Evolutionary conservation across 2,113 vertebrate species (phyloP).

Genomic region (Rissa tridactyla): DNA sequence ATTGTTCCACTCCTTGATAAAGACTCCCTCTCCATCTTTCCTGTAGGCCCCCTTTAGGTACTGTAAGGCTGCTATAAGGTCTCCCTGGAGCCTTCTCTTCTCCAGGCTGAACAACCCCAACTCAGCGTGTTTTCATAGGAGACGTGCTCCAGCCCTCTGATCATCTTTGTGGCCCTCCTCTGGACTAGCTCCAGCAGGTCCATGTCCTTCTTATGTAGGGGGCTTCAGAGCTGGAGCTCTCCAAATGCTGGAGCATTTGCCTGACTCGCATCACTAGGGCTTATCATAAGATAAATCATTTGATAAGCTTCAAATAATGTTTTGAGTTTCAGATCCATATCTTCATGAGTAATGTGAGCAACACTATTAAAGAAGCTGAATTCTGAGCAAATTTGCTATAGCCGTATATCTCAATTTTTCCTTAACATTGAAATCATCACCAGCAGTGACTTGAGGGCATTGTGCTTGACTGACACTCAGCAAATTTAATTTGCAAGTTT

Average conservation of each 20-base stretch:
- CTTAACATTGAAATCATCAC: not conserved
- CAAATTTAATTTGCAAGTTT: not conserved
- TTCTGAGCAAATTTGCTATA: not conserved
- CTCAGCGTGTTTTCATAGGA: not conserved
- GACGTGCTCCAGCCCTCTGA: not conserved
- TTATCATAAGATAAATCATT: not conserved
- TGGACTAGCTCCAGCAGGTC: not conserved
- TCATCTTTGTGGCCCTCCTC: not conserved
- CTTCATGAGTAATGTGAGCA: not conserved
- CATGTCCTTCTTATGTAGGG: not conserved
- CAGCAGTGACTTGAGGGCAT: not conserved
- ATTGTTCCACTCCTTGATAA: not conserved
- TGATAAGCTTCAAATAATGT: not conserved
- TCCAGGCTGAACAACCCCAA: not conserved
- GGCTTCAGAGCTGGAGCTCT: not conserved
- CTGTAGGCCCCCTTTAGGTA: not conserved
- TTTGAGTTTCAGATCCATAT: not conserved
- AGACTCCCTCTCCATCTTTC: not conserved
- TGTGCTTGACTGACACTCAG: not conserved
- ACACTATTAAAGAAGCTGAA: not conserved
- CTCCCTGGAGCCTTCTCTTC: not conserved
- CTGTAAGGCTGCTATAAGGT: not conserved
- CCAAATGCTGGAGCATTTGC: not conserved
- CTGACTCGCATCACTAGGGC: not conserved
- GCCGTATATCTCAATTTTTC: fast-evolving